phyloP scores from a whole-genome alignment of 1,140 invertebrate genomes.

The Calliphora vicina region DNA sequence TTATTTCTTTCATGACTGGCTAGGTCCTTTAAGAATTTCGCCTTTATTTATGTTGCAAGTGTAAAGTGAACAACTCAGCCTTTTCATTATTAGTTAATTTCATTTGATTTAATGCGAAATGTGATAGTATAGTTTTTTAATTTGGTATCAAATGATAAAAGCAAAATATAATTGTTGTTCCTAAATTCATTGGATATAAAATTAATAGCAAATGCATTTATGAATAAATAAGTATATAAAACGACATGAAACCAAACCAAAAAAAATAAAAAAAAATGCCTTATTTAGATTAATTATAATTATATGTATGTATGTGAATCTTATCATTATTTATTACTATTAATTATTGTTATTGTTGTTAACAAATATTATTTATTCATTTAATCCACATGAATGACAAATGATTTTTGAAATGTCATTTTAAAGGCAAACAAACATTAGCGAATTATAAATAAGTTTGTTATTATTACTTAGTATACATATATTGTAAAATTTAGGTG shows the following conservation, averaged over 20 bases:
- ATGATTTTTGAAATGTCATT: not conserved
- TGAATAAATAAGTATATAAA: not conserved
- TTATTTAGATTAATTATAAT: not conserved
- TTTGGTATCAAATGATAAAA: not conserved
- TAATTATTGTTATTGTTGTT: not conserved
- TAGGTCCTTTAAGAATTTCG: not conserved
- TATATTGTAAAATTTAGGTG: not conserved
- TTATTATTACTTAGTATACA: not conserved
- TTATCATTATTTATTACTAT: not conserved
- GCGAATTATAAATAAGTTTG: not conserved
- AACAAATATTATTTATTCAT: no score
- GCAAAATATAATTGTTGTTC: not conserved
- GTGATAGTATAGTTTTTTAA: not conserved
- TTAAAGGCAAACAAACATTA: not conserved
- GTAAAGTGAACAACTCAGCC: no score
- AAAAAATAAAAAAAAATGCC: not conserved
- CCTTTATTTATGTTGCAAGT: not conserved
- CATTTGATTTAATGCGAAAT: not conserved
- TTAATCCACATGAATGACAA: not conserved
- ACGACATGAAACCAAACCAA: not conserved
- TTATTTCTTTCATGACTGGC: not conserved
- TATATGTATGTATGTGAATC: not conserved
- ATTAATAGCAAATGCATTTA: not conserved
- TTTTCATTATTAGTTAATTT: not conserved
- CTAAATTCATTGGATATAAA: not conserved